Conservation (phyloP, 2,113 vertebrate genomes). For the Fulmarus glacialis region DNA sequence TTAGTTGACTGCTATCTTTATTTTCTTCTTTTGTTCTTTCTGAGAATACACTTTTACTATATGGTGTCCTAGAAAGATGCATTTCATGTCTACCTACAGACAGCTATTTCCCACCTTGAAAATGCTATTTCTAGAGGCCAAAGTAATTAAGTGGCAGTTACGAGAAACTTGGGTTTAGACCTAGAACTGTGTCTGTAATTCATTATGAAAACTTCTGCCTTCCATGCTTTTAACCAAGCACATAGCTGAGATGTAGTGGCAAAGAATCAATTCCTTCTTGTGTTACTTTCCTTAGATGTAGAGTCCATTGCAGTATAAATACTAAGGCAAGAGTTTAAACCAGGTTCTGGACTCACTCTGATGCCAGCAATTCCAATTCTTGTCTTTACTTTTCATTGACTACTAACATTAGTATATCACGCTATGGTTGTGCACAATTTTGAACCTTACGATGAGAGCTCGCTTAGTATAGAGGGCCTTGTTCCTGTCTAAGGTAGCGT, state of each 20-base stretch:
- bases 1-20: neutral
- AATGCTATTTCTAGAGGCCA: neutral
- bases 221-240: neutral
- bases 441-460: neutral
- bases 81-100: neutral
- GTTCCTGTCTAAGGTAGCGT: neutral
- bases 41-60: neutral
- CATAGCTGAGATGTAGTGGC: neutral
- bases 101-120: neutral
- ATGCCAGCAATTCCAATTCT: neutral
- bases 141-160: neutral
- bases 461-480: no score
- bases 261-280: neutral
- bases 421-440: accelerated
- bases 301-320: neutral
- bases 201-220: neutral
- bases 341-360: neutral
- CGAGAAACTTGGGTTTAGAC: neutral
- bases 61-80: neutral
- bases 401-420: accelerated
- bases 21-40: neutral
- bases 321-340: neutral
- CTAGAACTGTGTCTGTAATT: neutral
- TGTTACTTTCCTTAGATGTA: neutral
- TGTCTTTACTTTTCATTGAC: neutral